Evolutionary conservation across 2,888 invertebrate species (phyloP), one percentile per base, ranked within the genome.

Genomic region (Mythimna loreyi): DNA sequence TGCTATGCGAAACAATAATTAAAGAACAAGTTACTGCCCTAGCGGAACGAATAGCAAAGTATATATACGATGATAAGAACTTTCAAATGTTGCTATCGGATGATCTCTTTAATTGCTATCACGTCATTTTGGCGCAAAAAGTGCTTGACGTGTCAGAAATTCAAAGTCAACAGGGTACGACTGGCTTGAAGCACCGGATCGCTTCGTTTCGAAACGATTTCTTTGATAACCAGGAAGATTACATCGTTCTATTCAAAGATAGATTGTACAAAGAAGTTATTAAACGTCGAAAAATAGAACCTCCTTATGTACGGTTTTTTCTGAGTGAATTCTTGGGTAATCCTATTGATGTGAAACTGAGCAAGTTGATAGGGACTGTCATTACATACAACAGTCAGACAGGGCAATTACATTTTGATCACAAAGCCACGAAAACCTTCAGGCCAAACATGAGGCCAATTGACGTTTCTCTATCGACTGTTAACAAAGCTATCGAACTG

Each of bases 91-190:
- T 77, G 53, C 25, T 74, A 55, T 43, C 53, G 1, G 58, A 81
- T 28, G 73, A 80, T 2, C 62, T 58, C 9, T 23, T 80, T 9
- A 8, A 47, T 19, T 60, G 30, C 5, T 81, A 75, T 36, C 82
- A 82, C 21, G 73, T 78, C 0, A 43, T 77, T n/a, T 36, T 82
- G 5, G 64, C 72, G 0, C 53, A 61, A 30, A 62, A 63, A 23
- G 68, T 80, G 7, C 25, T 82, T 7, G 6, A 64, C 1, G 25
- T 78, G 28, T 62, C 76, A 13, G 63, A 73, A 9, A 49, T 70
- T 8, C 50, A 58, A 43, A 9, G 45, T 16, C 57, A 9, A 36
- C 16, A 23, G 21, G 36, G 8, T 36, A 47, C 8, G 3, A 47
- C 21, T 47, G 11, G 11, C 11, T 5, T 4, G 21, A 47, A 21